Evolutionary conservation across 2,113 vertebrate genomes (phyloP), one percentile per base, ranked within the genome.

Genomic region (Dromaius novaehollandiae): DNA sequence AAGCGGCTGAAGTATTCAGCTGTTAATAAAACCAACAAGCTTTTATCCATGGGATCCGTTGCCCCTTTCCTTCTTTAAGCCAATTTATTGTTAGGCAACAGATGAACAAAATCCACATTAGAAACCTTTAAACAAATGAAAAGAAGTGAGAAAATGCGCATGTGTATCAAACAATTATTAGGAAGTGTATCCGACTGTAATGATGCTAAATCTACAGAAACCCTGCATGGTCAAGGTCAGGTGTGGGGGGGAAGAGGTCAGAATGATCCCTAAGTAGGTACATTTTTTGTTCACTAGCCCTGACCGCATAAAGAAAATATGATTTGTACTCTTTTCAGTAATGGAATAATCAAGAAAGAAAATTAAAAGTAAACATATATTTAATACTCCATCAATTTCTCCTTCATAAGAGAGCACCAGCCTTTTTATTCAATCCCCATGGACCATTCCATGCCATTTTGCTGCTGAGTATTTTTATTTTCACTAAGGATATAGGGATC

Each of bases 11-110:
- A 86, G 20, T 38, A 86, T 63, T 91, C 75, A 66, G 36, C 88
- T 88, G 40, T 63, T 95, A 89, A 91, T 89, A 93, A 96, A 97
- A 89, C 75, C 70, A 88, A 53, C 61, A 73, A 73, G 40, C 44
- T 86, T 93, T 86, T 83, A 96, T 60, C 89, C 91, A 14, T 20
- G 40, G 94, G 40, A 93, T 94, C 63, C 80, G 26, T 89, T 70
- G 79, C 13, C 77, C 60, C 50, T 70, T 65, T 80, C 66, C 68
- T 83, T 80, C 50, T 55, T 74, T 78, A 88, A 91, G 83, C 4
- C 24, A 88, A 32, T 91, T 86, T 88, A 63, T 77, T n/a, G n/a
- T 18, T 77, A 77, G 55, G 50, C 22, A 13, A 46, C 44, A 32
- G 30, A 86, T 34, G 42, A 91, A 76, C 42, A 91, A 88, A 58